Evolutionary conservation across 1,140 invertebrate species (phyloP).

Genomic region (Drosophila mayri): DNA sequence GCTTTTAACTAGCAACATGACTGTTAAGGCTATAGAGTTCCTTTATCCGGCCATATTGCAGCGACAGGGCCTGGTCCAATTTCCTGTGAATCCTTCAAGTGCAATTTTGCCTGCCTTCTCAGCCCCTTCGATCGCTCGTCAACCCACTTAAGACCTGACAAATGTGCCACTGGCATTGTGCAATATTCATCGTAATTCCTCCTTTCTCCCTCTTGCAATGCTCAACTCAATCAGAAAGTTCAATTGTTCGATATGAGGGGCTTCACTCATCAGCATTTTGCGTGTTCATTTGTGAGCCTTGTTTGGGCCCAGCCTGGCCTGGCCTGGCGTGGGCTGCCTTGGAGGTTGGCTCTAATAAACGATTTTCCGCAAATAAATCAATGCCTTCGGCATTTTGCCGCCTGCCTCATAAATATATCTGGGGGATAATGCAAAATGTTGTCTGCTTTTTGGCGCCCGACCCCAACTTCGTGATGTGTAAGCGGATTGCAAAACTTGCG

Average conservation of each 20-base stretch:
- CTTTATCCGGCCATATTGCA: conserved; percentile 1
- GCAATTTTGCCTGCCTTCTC: conserved; percentile 5
- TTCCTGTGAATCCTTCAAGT: conserved; percentile 1
- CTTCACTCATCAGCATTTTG: conserved; percentile 46
- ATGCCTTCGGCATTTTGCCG: conserved; percentile 31
- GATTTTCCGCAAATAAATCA: conserved; percentile 47
- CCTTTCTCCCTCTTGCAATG: not conserved
- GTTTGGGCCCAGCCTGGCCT: conserved; percentile 4
- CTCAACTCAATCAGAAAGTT: conserved; percentile 50
- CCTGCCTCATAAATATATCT: conserved; percentile 38
- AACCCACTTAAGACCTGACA: conserved; percentile 30
- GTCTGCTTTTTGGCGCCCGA: conserved; percentile 36
- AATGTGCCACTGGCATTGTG: conserved; percentile 16
- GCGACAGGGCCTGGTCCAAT: not conserved
- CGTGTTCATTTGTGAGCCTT: conserved; percentile 31
- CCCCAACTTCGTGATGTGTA: conserved; percentile 31
- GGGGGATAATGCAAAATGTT: conserved; percentile 41
- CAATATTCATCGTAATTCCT: conserved; percentile 7
- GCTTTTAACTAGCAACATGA: not conserved
- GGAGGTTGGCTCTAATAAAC: conserved; percentile 27
- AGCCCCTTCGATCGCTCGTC: not conserved
- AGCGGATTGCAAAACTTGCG: conserved; percentile 37
- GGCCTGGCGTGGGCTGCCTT: conserved; percentile 1
- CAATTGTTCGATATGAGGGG: conserved; percentile 30
- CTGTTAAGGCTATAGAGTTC: not conserved